These are phyloP conservation scores for Zapornia atra DNA, from an alignment of 2,113 vertebrate species.

Conservation along the genomic window DNA sequence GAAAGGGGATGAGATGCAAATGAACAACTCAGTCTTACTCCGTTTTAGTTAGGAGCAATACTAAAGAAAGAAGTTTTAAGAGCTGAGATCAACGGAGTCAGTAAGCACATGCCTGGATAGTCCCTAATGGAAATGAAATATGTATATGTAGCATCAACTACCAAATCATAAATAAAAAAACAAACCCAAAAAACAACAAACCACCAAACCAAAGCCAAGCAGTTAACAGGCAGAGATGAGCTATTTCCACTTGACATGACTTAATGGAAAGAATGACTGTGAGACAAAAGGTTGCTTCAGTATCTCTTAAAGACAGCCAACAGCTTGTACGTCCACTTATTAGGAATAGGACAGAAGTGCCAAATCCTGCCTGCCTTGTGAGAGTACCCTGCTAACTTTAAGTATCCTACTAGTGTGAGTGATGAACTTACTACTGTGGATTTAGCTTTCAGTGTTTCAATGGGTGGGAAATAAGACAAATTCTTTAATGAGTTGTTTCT, in stretches of 20 bases:
- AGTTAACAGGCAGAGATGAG: slow-evolving; percentile 9
- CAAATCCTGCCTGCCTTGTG: background rate
- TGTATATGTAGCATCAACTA: background rate
- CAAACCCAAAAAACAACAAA: background rate
- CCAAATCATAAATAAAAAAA: background rate
- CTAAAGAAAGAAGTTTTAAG: background rate
- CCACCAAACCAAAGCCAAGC: background rate
- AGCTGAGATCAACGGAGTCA: background rate
- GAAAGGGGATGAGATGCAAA: background rate
- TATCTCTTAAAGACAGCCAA: background rate
- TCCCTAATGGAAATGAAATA: background rate
- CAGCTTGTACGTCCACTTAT: background rate
- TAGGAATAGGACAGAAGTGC: background rate
- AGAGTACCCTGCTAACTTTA: background rate
- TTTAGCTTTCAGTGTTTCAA: background rate
- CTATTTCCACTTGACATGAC: background rate
- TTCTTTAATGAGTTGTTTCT: background rate
- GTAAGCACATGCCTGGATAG: background rate
- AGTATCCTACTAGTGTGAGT: background rate
- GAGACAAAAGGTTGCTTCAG: background rate
- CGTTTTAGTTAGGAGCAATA: background rate
- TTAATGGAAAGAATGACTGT: background rate
- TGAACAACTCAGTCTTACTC: background rate
- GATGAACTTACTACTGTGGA: background rate
- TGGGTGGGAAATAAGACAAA: background rate